phyloP scores from a whole-genome alignment of 2,888 invertebrate species.

The Labia minor region DNA sequence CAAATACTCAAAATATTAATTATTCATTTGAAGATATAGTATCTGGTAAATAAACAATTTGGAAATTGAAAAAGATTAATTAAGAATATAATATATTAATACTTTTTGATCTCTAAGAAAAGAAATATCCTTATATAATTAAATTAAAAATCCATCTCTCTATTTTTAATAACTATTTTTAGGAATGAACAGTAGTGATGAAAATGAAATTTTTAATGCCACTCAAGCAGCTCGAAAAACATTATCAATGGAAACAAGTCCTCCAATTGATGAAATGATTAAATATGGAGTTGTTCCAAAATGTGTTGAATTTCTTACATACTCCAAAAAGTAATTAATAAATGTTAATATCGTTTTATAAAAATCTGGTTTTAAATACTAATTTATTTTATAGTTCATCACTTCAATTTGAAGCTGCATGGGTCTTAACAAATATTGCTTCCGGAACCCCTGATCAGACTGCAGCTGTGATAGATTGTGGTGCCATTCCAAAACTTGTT shows the following conservation, averaged over 20 bases:
- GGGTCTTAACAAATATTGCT: conserved; percentile 96
- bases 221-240: conserved; percentile 78
- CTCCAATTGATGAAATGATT: conserved; percentile 82
- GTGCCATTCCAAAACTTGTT: conserved; percentile 77
- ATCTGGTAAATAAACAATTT: too few relatives aligned
- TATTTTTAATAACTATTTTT: conserved; percentile 26
- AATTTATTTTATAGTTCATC: conserved; percentile 44
- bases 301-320: conserved; percentile 63
- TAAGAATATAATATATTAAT: too few relatives aligned
- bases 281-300: conserved; percentile 70
- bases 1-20: too few relatives aligned
- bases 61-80: too few relatives aligned
- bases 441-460: conserved; percentile 91
- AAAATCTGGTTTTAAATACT: not conserved
- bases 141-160: not conserved
- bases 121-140: conserved; percentile 4
- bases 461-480: conserved; percentile 67
- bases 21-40: too few relatives aligned
- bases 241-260: conserved; percentile 77
- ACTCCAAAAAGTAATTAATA: conserved; percentile 54
- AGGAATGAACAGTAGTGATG: conserved; percentile 57
- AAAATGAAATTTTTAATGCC: conserved; percentile 51
- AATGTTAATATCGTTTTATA: too few relatives aligned
- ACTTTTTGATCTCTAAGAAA: conserved; percentile 20
- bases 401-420: conserved; percentile 90